Conservation (phyloP, 2,888 invertebrate genomes). For the Heteromurus nitidus region DNA sequence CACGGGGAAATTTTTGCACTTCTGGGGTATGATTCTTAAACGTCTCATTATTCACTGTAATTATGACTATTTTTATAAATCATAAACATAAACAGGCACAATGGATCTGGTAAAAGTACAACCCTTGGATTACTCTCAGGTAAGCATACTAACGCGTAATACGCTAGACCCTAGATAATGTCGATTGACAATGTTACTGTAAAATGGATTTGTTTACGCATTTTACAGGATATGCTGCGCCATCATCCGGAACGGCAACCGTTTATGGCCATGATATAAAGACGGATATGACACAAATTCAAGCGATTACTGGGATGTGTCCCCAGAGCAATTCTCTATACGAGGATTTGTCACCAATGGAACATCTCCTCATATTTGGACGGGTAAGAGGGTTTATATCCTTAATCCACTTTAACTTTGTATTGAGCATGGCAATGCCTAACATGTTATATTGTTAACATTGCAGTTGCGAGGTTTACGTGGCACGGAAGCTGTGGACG, state of each 20-base stretch:
- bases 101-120: constrained; percentile 89
- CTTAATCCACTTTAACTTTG: neutral
- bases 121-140: constrained; percentile 84
- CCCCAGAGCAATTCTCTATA: constrained; percentile 92
- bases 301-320: constrained; percentile 88
- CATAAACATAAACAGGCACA: constrained; percentile 82
- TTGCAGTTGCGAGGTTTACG: constrained; percentile 81
- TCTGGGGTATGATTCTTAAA: constrained; percentile 8
- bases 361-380: constrained; percentile 90
- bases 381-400: constrained; percentile 77
- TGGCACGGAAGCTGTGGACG: constrained; percentile 76
- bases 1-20: constrained; percentile 85
- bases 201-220: neutral
- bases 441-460: neutral
- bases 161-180: too few relatives aligned
- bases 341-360: constrained; percentile 85
- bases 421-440: neutral
- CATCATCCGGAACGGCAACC: constrained; percentile 80
- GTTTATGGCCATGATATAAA: constrained; percentile 85
- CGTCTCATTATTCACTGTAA: neutral
- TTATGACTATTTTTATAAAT: neutral
- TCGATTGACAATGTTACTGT: constrained; percentile 19
- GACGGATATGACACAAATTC: constrained; percentile 81
- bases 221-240: constrained; percentile 14
- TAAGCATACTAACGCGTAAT: too few relatives aligned